Evolutionary conservation across 2,113 vertebrate species (phyloP).

Genomic region (Pterophyllum scalare): DNA sequence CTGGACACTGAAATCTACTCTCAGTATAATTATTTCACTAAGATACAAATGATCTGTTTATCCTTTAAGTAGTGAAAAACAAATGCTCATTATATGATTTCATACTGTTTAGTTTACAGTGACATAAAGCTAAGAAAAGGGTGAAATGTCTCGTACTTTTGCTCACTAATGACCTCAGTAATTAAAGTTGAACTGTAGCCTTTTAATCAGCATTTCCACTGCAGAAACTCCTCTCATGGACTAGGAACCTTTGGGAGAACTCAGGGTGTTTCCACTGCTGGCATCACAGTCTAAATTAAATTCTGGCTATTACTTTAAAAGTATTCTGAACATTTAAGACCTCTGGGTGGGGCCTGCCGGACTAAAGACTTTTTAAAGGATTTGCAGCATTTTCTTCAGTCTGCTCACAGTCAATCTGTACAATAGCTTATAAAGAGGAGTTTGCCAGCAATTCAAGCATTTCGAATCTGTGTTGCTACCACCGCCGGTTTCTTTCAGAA

Average conservation of each 20-base stretch:
- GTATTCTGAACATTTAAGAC: background rate
- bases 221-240: background rate
- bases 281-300: background rate
- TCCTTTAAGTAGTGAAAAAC: background rate
- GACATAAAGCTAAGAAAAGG: background rate
- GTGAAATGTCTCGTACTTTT: fast-evolving
- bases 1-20: background rate
- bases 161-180: background rate
- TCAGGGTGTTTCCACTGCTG: too few species aligned
- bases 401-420: background rate
- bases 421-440: too few species aligned
- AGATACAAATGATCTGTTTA: background rate
- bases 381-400: background rate
- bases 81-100: background rate
- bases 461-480: background rate
- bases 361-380: background rate
- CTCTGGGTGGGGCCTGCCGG: background rate
- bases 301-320: background rate
- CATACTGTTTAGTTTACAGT: background rate
- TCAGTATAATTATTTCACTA: background rate
- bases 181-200: background rate
- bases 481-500: background rate
- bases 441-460: background rate
- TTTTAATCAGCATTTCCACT: background rate
- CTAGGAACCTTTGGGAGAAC: background rate